Evolutionary conservation across 2,888 invertebrate species (phyloP), one percentile per base, ranked within the genome.

Genomic region (Ochropleura plecta): DNA sequence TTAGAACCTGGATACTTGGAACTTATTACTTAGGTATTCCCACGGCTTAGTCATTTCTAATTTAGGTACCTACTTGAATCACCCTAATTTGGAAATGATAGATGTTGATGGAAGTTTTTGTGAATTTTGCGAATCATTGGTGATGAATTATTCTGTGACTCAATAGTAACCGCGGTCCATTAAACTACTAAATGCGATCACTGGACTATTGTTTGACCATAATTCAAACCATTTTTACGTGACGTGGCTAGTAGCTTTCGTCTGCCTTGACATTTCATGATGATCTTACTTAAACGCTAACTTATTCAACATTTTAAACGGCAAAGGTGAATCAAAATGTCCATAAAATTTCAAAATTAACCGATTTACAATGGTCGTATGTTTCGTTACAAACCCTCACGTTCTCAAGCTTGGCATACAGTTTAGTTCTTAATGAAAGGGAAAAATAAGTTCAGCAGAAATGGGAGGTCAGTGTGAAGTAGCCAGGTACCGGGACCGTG

Each of bases 401-500:
- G 59, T 77, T 77, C 69, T 71, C 64, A 72, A 65, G 63, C 55
- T 71, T 9, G 67, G 53, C 46, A 57, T 60, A 42, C n/a, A n/a
- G 42, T 44, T 62, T n/a, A 12, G n/a, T 60, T 30, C 30, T 30
- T 76, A 71, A 74, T 76, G 65, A 79, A 79, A 84, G 73, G 78
- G 77, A 83, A 81, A 88, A 88, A 85, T 78, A 75, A 30, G 88
- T 91, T 93, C 89, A 83, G 76, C 71, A 86, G 92, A 93, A 93
- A 84, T 90, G 86, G 69, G 84, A 88, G 76, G 83, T 79, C 82
- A 88, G 93, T 92, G 93, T 89, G 88, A 90, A 87, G 88, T 85
- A 87, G 87, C 83, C 84, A 74, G 64, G 88, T 85, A 88, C 81
- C 70, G 73, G 66, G 82, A 86, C 84, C 85, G 84, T 83, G 90